Base-by-base conservation (phyloP, 2,113 vertebrate genomes). In the Syngnathus typhle region DNA sequence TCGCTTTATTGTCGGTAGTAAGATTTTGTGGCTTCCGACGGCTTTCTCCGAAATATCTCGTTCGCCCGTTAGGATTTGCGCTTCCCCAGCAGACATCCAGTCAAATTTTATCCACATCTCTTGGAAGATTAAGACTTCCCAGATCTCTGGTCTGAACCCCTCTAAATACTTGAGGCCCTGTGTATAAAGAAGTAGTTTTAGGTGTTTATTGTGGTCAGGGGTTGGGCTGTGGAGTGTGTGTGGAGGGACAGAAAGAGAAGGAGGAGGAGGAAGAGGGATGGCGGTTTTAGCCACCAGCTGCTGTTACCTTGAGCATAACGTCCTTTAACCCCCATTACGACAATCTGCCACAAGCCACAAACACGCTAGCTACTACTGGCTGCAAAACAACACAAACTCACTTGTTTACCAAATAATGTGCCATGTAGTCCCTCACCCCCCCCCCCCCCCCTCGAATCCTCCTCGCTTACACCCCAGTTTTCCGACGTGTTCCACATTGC, bases 381-480 rank as follows among this genome's bases (percentile, higher is more conserved):
- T 83, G 84, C 78, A 89, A 88, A 89, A 89, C 85, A 87, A 85
- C 84, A 69, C 64, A 73, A 77, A 77, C 72, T 87, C 80, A 75
- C 85, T 91, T 89, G 89, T 91, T 92, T 91, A 92, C 89, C 83
- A 86, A 80, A 84, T 85, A 87, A 89, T 83, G 79, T 79, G 69
- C 79, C 62, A 60, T 80, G 64, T 66, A 66, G 56, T 75, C 70
- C 69, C 69, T 75, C 76, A 63, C 70, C 63, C 62, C 72, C 6
- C 27, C 60, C 73, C 69, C 63, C 62, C 72, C 7, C 27, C 3
- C 27, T 32, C 27, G 21, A 32, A 36, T 32, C 44, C 62, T 70
- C 76, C 74, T 72, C 66, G 74, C 67, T 78, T 70, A 36, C 39
- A 41, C 65, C 49, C 49, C 55, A 19, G n/a, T 56, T 71, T 67